Evolutionary conservation across 2,113 vertebrate species (phyloP), one percentile per base, ranked within the genome.

Genomic region (Neodon shergylaensis): DNA sequence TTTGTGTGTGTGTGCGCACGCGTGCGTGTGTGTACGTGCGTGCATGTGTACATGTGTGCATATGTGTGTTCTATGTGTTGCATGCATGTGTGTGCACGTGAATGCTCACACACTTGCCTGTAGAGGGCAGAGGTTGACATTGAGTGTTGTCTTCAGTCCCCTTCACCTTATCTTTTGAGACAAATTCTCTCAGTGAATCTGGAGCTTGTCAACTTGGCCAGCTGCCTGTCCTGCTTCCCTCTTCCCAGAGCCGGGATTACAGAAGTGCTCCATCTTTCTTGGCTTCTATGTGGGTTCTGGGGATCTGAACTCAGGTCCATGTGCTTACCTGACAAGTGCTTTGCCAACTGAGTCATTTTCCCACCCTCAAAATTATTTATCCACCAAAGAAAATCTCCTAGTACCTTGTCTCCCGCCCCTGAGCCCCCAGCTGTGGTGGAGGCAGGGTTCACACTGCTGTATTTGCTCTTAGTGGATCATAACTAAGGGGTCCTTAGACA

Each of bases 11-110:
- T 5, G 4, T 74, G 73, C 26, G 72, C 12, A 4, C 42, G n/a
- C 42, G 5, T 76, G 6, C 0, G 0, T 3, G 3, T 44, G 39
- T 76, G 39, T 17, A 7, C 5, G 28, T 52, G 14, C 19, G 28
- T 49, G 44, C 17, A 9, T 11, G 31, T 11, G 28, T 4, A 11
- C 10, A 7, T 39, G 72, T 74, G 19, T 65, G 24, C 24, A 24
- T 3, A 26, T 65, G 22, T 26, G 63, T 11, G 3, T 58, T 58
- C 54, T 65, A 10, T 26, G 6, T 61, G 19, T 24, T 54, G 8
- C 11, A 7, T 76, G 22, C 44, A 42, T 77, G 73, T 6, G 26
- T 31, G 24, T 24, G 24, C 22, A 9, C 0, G 22, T 26, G 9
- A 9, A 11, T 52, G 31, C 28, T 36, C 10, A 16, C 19, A 11